Evolutionary conservation across 2,888 invertebrate species (phyloP).

Genomic region (Meganola albula): DNA sequence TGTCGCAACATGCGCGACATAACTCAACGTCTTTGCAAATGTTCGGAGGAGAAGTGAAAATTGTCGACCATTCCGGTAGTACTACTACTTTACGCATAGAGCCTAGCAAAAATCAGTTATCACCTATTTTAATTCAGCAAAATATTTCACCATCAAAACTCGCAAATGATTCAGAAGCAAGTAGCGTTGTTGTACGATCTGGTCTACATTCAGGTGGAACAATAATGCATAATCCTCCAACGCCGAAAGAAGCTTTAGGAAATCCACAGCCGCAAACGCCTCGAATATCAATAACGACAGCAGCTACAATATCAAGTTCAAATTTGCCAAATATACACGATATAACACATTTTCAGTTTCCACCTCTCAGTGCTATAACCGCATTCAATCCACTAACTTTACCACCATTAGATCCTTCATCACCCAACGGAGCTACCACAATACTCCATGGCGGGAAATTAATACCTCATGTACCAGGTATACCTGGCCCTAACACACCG

Average conservation of each 20-base stretch:
- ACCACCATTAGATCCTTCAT: slow-evolving; percentile 71
- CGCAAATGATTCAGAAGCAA: slow-evolving; percentile 70
- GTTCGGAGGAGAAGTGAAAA: slow-evolving; percentile 88
- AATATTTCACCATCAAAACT: slow-evolving; percentile 67
- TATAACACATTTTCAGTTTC: slow-evolving; percentile 79
- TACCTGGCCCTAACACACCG: slow-evolving; percentile 87
- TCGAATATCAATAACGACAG: slow-evolving; percentile 76
- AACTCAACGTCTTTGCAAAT: slow-evolving; percentile 79
- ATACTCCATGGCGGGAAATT: slow-evolving; percentile 83
- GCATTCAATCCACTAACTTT: slow-evolving; percentile 83
- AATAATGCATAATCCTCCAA: slow-evolving; percentile 80
- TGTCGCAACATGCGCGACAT: slow-evolving; percentile 75
- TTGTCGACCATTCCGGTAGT: slow-evolving; percentile 82
- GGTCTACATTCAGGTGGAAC: slow-evolving; percentile 91
- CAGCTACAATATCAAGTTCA: slow-evolving; percentile 73
- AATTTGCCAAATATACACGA: slow-evolving; percentile 74
- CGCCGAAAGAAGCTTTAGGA: slow-evolving; percentile 62
- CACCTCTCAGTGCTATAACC: slow-evolving; percentile 83
- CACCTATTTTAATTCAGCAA: slow-evolving; percentile 75
- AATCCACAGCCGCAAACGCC: slow-evolving; percentile 71
- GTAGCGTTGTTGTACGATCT: slow-evolving; percentile 87
- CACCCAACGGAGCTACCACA: slow-evolving; percentile 79
- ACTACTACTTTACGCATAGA: slow-evolving; percentile 84
- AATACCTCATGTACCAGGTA: slow-evolving; percentile 92
- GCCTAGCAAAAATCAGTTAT: slow-evolving; percentile 76